phyloP scores from a whole-genome alignment of 2,797 vertebrate species.

The Sebastolobus altivelis region DNA sequence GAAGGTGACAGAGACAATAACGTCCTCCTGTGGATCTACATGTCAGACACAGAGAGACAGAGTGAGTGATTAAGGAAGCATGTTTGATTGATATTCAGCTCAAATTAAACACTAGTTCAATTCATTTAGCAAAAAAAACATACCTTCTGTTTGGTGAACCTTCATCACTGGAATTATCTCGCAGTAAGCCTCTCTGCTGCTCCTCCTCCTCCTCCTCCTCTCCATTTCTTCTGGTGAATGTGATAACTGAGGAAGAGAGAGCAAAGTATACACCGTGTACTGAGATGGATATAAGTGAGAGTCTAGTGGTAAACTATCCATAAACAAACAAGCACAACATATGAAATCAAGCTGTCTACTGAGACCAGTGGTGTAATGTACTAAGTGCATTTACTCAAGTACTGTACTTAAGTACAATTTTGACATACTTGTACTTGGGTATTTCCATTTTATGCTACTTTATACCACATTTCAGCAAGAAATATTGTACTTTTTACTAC shows the following conservation, averaged over 20 bases:
- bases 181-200: conserved; percentile 87
- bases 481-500: too few species aligned
- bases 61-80: neutral
- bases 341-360: neutral
- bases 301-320: neutral
- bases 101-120: neutral
- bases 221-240: conserved; percentile 83
- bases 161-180: conserved; percentile 88
- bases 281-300: neutral
- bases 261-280: neutral
- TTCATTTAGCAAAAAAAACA: neutral
- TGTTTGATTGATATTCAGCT: neutral
- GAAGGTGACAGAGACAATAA: conserved; percentile 73
- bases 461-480: too few species aligned
- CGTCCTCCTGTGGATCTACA: conserved; percentile 65
- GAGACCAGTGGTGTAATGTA: too few species aligned
- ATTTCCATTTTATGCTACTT: too few species aligned
- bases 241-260: conserved; percentile 66
- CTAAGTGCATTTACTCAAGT: too few species aligned
- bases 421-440: too few species aligned
- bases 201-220: conserved; percentile 69
- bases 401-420: too few species aligned
- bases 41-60: conserved; percentile 27
- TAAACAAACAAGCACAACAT: neutral
- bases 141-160: conserved; percentile 75